Base-by-base conservation (phyloP, 2,888 invertebrate species). In the Crocallis elinguaria region DNA sequence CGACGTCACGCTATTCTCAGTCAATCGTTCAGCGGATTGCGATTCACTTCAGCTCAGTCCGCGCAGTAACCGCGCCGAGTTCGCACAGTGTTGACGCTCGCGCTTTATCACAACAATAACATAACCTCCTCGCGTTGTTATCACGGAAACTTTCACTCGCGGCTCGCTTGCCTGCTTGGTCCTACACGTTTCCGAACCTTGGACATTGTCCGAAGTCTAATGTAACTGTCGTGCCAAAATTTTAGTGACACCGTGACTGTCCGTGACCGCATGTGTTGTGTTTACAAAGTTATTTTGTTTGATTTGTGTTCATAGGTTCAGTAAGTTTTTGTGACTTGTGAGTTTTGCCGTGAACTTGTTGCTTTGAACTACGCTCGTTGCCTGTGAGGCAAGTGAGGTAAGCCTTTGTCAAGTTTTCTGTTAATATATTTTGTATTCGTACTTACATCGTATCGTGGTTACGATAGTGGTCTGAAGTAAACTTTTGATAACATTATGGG, bases 221-320 rank as follows among this genome's bases (percentile, higher is more conserved):
- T 44, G 12, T n/a, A 25, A 42, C 39, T 37, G 27, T 27, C 12
- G 33, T 41, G 52, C 45, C 42, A 35, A 46, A 12, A 50, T 37
- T 19, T 39, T 37, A 27, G 46, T 49, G 25, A 46, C 33, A 39
- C n/a, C 9, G 45, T 43, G 55, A 19, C 61, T 71, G n/a, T n/a
- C n/a, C 9, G 45, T 43, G 55, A 21, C 61, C 72, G 76, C 73
- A 77, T 76, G 76, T 79, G 74, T 3, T 19, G 82, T 88, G 86
- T 83, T 85, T 82, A 82, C 74, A 73, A 84, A 84, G 79, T 85
- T 82, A 67, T 64, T 72, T 81, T 82, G 76, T 78, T 80, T 77
- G 64, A 74, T 72, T 74, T 73, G 64, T 66, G 67, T 63, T 84
- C 79, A 64, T 78, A 55, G 51, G 71, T 77, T 73, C 65, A 71